These are phyloP conservation scores for Champsocephalus esox DNA, from an alignment of 2,797 vertebrate species.

Conservation along the genomic window DNA sequence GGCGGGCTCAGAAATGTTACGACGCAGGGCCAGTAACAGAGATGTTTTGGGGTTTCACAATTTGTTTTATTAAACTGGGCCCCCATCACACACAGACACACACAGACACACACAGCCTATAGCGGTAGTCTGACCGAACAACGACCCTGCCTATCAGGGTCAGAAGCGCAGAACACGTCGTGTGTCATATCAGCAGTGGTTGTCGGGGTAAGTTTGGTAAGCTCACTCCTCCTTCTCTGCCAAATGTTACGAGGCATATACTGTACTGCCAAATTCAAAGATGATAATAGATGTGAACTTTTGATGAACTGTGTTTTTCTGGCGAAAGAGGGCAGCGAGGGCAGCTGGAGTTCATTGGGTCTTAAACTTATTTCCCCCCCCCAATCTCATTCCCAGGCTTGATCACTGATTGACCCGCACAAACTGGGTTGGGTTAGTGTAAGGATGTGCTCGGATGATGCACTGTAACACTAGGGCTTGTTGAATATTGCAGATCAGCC, in stretches of 20 bases:
- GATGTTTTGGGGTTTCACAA: conserved; percentile 68
- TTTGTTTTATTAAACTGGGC: conserved; percentile 44
- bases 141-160: conserved; percentile 75
- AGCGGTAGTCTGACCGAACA: conserved; percentile 80
- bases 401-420: conserved; percentile 59
- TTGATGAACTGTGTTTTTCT: conserved; percentile 72
- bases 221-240: conserved; percentile 33
- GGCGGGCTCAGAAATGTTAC: conserved; percentile 56
- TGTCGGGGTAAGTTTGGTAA: conserved; percentile 57
- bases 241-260: conserved; percentile 55
- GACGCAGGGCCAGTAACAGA: conserved; percentile 63
- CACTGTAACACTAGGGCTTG: conserved; percentile 14
- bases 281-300: conserved; percentile 76
- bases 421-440: conserved; percentile 9
- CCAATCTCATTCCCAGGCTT: conserved; percentile 38
- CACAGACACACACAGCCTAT: conserved; percentile 58
- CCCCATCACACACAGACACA: conserved; percentile 23
- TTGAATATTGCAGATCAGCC: conserved; percentile 32
- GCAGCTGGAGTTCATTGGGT: conserved; percentile 60
- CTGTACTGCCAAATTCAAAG: conserved; percentile 41
- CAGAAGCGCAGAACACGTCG: conserved; percentile 72
- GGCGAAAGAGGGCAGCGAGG: conserved; percentile 41
- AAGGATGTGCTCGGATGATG: conserved; percentile 31
- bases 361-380: conserved; percentile 18
- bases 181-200: conserved; percentile 63